Conservation (phyloP, 2,888 invertebrate species). For the Netelia melanura region DNA sequence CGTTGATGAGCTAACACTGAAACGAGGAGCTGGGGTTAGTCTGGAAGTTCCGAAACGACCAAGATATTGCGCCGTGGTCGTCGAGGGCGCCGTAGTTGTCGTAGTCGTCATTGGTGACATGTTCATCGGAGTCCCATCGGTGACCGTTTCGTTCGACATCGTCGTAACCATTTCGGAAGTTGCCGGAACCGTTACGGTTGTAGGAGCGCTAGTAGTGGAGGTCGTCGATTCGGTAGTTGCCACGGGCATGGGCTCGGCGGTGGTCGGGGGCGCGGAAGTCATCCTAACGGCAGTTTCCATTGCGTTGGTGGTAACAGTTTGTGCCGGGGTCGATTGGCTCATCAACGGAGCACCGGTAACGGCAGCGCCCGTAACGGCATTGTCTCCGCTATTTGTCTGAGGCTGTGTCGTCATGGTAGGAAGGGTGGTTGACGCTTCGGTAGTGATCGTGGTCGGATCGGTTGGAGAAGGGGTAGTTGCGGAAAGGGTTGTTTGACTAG, state of each 20-base stretch:
- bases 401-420: slow-evolving; percentile 47
- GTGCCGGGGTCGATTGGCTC: slow-evolving; percentile 53
- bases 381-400: slow-evolving; percentile 45
- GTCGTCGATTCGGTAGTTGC: slow-evolving; percentile 53
- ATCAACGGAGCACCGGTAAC: slow-evolving; percentile 51
- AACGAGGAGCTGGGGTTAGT: slow-evolving; percentile 79
- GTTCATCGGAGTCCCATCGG: slow-evolving; percentile 82
- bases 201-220: slow-evolving; percentile 30
- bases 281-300: slow-evolving; percentile 25
- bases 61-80: slow-evolving; percentile 70
- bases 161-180: slow-evolving; percentile 65
- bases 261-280: background rate
- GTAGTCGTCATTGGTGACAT: slow-evolving; percentile 83
- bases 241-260: slow-evolving; percentile 58
- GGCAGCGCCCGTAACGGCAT: slow-evolving; percentile 33
- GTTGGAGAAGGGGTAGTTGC: slow-evolving; percentile 30
- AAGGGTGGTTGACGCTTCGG: slow-evolving; percentile 55
- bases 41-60: slow-evolving; percentile 79
- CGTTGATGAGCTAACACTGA: slow-evolving; percentile 79
- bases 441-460: slow-evolving; percentile 25
- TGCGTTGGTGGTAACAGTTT: slow-evolving; percentile 39
- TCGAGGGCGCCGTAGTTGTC: slow-evolving; percentile 83
- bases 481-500: slow-evolving; percentile 70
- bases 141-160: slow-evolving; percentile 68
- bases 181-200: slow-evolving; percentile 68